Conservation (phyloP, 1,140 invertebrate genomes). For the Lepidurus arcticus region DNA sequence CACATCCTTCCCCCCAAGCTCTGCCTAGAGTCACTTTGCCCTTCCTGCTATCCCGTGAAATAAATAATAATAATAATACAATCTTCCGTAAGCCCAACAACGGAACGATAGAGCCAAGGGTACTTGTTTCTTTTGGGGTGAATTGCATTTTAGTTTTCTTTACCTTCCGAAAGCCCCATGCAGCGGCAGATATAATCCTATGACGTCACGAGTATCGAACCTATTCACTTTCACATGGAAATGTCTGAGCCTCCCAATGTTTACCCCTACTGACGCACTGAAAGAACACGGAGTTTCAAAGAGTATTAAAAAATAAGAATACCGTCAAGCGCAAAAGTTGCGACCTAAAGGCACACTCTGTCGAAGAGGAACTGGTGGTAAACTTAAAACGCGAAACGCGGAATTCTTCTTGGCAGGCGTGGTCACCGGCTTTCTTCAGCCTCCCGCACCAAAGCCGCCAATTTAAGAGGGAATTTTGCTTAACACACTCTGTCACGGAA, state of each 20-base stretch:
- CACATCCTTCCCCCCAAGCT: too few species aligned
- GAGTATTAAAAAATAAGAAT: background rate
- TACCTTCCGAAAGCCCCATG: background rate
- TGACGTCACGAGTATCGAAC: constrained; percentile 2
- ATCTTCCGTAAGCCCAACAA: too few species aligned
- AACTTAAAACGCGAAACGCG: background rate
- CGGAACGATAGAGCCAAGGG: too few species aligned
- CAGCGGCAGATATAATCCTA: background rate
- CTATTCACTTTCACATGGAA: background rate
- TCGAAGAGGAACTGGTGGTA: background rate
- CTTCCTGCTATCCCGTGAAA: too few species aligned
- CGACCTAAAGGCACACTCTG: constrained; percentile 7
- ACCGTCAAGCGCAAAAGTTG: background rate
- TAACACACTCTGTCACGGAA: background rate
- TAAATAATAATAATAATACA: too few species aligned
- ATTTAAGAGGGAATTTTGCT: background rate
- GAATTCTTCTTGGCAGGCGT: background rate
- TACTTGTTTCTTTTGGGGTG: background rate
- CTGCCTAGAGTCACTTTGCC: too few species aligned
- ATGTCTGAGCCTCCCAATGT: background rate
- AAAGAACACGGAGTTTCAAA: background rate
- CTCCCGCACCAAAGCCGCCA: background rate
- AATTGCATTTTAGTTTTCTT: background rate
- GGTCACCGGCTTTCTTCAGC: background rate
- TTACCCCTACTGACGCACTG: too few species aligned